Percentiles rank a stretch among this genome's conserved stretches.
phyloP scores from a whole-genome alignment of 2,113 vertebrate genomes.

The Verasper variegatus region DNA sequence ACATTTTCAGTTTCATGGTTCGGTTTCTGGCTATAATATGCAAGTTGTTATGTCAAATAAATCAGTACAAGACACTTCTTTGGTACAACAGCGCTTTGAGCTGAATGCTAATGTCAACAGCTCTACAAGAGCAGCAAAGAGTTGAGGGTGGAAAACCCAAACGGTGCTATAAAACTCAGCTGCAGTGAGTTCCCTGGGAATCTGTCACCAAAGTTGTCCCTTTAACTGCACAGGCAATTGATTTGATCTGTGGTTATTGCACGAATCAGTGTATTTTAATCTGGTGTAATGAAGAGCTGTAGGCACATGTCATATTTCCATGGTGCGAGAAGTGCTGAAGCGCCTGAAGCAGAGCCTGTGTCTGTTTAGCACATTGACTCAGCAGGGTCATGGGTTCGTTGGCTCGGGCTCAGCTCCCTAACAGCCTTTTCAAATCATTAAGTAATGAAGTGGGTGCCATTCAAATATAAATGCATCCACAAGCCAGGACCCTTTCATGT shows the following conservation, averaged over 20 bases:
- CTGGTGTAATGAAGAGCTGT: not conserved
- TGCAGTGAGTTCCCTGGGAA: not conserved
- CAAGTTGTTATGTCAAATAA: not conserved
- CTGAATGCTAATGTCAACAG: not conserved
- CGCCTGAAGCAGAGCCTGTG: constrained; percentile 46
- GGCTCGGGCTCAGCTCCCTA: constrained; percentile 72
- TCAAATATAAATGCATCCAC: constrained; percentile 80
- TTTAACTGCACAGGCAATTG: not conserved
- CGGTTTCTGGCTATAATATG: not conserved
- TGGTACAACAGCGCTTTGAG: not conserved
- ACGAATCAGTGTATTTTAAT: constrained; percentile 8
- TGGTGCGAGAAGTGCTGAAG: constrained; percentile 38
- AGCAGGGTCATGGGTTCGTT: constrained; percentile 72
- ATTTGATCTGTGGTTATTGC: not conserved
- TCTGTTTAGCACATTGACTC: constrained; percentile 77
- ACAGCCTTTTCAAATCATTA: constrained; percentile 82
- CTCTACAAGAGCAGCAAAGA: not conserved
- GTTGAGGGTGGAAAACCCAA: not conserved
- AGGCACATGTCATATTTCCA: constrained; percentile 34
- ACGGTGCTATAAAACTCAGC: not conserved
- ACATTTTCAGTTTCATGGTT: not conserved
- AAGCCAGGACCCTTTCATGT: constrained; percentile 75
- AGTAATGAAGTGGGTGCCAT: constrained; percentile 79
- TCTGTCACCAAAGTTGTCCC: not conserved
- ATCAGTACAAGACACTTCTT: not conserved